Conservation (phyloP, 35 echinoderm and acorn worm genomes). For the Lytechinus pictus region DNA sequence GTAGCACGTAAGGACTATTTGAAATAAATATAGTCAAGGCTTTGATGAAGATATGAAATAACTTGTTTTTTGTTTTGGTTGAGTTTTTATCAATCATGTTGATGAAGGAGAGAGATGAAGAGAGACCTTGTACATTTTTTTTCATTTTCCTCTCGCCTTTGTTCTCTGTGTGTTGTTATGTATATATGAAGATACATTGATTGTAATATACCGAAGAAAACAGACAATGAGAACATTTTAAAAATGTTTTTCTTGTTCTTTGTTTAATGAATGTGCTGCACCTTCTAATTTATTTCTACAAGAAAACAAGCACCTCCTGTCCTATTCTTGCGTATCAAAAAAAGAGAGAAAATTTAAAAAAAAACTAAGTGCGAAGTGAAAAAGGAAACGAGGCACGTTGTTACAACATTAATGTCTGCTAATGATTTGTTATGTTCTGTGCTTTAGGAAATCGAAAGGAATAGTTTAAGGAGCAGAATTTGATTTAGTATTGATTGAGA, state of each 20-base stretch:
- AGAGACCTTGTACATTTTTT: neutral
- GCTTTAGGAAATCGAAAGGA: too few species aligned
- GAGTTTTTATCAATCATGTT: neutral
- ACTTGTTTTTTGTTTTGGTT: neutral
- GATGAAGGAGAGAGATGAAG: neutral
- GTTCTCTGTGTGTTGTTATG: constrained; percentile 21
- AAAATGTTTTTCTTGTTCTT: constrained; percentile 30
- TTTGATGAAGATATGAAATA: neutral
- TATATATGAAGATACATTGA: constrained; percentile 54
- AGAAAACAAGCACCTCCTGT: neutral
- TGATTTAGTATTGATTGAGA: too few species aligned
- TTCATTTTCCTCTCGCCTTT: neutral
- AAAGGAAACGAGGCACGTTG: neutral
- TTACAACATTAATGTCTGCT: neutral
- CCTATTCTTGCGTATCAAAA: neutral
- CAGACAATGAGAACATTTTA: neutral
- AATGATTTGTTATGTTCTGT: neutral
- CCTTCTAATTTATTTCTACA: constrained; percentile 29
- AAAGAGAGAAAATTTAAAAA: too few species aligned
- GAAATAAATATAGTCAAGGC: neutral
- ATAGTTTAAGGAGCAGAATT: too few species aligned
- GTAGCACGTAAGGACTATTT: neutral
- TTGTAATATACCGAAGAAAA: constrained; percentile 37
- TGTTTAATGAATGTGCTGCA: constrained; percentile 51
- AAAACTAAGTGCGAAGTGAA: neutral